phyloP scores from a whole-genome alignment of 1,140 invertebrate species.

The Ips nitidus region DNA sequence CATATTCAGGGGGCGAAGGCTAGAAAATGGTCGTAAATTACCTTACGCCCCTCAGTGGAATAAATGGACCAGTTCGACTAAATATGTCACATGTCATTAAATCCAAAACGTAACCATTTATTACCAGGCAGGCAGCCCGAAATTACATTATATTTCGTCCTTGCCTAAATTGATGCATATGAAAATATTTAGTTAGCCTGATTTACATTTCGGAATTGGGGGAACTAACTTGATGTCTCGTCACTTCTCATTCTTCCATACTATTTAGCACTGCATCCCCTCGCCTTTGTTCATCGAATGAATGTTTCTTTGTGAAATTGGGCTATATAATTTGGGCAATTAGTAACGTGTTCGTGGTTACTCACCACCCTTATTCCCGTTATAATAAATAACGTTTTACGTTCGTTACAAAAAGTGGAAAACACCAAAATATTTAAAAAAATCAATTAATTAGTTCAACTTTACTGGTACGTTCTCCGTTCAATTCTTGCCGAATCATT shows the following conservation, averaged over 20 bases:
- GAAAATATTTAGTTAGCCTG: constrained; percentile 46
- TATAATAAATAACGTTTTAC: neutral
- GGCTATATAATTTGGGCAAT: constrained; percentile 41
- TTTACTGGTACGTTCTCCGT: neutral
- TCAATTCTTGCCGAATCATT: neutral
- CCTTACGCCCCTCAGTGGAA: constrained; percentile 11
- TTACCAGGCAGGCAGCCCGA: constrained; percentile 35
- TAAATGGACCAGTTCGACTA: constrained; percentile 35
- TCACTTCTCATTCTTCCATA: constrained; percentile 36
- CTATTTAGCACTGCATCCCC: constrained; percentile 32
- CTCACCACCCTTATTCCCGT: constrained; percentile 21
- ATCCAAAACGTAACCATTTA: constrained; percentile 40
- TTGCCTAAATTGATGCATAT: constrained; percentile 44
- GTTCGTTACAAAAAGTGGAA: too few relatives aligned
- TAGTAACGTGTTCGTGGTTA: constrained; percentile 44
- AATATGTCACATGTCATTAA: constrained; percentile 42
- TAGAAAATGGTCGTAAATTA: constrained; percentile 13
- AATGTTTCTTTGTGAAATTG: constrained; percentile 38
- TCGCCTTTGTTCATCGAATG: constrained; percentile 20
- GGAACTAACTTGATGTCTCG: constrained; percentile 30
- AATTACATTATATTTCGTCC: constrained; percentile 40
- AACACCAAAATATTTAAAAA: too few relatives aligned
- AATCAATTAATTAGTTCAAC: too few relatives aligned
- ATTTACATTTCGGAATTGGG: constrained; percentile 43
- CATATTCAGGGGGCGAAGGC: neutral